Evolutionary conservation across 2,113 vertebrate genomes (phyloP).

Genomic region (Lipotes vexillifer): DNA sequence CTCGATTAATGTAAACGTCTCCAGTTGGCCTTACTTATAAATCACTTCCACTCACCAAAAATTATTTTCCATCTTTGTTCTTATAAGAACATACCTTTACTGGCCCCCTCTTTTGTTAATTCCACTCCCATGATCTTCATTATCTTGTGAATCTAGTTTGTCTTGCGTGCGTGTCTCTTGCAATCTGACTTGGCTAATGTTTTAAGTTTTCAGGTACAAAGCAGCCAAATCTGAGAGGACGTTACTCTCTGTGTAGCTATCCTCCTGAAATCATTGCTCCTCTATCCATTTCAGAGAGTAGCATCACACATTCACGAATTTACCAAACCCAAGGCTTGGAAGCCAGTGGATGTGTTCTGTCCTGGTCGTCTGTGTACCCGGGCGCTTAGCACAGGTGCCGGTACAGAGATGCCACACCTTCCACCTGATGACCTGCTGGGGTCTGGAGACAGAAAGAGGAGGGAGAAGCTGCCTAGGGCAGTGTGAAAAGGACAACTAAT

Average conservation of each 20-base stretch:
- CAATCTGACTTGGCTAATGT: neutral
- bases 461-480: neutral
- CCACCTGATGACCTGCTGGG: neutral
- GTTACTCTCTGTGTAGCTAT: neutral
- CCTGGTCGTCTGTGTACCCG: neutral
- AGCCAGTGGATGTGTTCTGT: neutral
- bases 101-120: neutral
- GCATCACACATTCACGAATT: neutral
- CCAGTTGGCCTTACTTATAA: neutral
- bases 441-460: neutral
- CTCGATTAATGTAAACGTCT: neutral
- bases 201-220: neutral
- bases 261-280: neutral
- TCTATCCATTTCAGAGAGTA: neutral
- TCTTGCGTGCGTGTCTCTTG: neutral
- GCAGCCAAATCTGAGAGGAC: neutral
- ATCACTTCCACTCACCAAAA: neutral
- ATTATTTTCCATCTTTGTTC: neutral
- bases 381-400: neutral
- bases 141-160: neutral
- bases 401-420: neutral
- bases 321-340: neutral
- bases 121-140: neutral
- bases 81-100: neutral
- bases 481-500: neutral